Conservation (phyloP, 1,140 invertebrate genomes). For the Goniozus legneri region DNA sequence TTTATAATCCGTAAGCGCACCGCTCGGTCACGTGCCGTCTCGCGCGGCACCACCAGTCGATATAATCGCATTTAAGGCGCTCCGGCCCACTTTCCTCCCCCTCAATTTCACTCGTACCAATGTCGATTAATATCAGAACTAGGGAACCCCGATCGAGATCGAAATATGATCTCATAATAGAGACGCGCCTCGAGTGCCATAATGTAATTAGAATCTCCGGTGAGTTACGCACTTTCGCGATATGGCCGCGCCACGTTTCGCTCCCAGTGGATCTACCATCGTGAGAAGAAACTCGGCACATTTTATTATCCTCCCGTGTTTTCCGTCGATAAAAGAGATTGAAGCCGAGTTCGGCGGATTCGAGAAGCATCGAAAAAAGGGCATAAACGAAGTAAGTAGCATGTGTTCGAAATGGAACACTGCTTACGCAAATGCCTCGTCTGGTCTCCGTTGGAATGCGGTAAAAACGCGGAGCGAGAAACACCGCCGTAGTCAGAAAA, state of each 20-base stretch:
- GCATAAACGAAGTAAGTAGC: too few species aligned
- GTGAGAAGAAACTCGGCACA: too few species aligned
- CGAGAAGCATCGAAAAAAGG: too few species aligned
- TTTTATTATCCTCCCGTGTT: too few species aligned
- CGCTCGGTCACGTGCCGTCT: constrained; percentile 46
- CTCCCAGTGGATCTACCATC: too few species aligned
- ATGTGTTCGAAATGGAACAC: constrained; percentile 19
- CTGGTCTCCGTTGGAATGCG: constrained; percentile 33
- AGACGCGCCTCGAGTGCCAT: constrained; percentile 21
- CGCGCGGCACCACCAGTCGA: constrained; percentile 22
- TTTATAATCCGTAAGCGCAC: constrained; percentile 52
- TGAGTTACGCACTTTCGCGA: too few species aligned
- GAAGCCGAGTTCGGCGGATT: too few species aligned
- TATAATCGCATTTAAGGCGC: constrained; percentile 51
- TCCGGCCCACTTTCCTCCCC: constrained; percentile 19
- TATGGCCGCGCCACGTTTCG: too few species aligned
- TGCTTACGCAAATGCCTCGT: constrained; percentile 36
- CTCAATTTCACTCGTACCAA: constrained; percentile 6
- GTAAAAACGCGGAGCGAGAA: constrained; percentile 32
- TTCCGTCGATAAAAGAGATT: too few species aligned
- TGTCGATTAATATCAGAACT: constrained; percentile 33
- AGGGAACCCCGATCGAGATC: constrained; percentile 38
- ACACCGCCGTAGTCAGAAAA: constrained; percentile 21
- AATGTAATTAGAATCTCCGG: constrained; percentile 35
- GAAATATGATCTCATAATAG: too few species aligned